Evolutionary conservation across 1,140 invertebrate genomes (phyloP), one percentile per base, ranked within the genome.

Genomic region (Drosophila rhopaloa): DNA sequence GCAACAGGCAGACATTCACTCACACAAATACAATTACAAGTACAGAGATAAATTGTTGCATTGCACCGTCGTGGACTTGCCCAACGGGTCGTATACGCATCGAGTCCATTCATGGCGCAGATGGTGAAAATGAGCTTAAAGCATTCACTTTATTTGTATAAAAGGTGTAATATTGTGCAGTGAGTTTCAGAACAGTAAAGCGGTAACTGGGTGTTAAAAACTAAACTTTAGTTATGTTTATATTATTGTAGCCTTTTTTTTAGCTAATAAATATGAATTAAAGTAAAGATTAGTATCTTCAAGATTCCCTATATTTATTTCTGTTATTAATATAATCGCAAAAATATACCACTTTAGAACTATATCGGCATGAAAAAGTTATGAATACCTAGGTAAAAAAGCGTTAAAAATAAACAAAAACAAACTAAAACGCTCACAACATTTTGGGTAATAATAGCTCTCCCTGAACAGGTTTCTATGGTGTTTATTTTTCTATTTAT

Each of bases 1-100:
- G 76, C 79, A 82, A 79, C 80, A 78, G 63, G 75, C 71, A 80
- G 35, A 46, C 46, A 72, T 32, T 56, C 56, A 54, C 55, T 35
- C 51, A 58, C 27, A 29, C 44, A 54, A 4, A 51, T 44, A 29
- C 32, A 46, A 32, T 14, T 1, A 41, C 40, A 41, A 48, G 24
- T 57, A 41, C 14, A 29, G 1, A 32, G 16, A 38, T 10, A 67
- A 40, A 41, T 56, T 41, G 53, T 53, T 59, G 53, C 76, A 79
- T 9, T 62, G 70, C 41, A 40, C 38, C 19, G 66, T 54, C 32
- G 65, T 54, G n/a, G 24, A 48, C 47, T 40, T 56, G 76, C 50
- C 56, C 60, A 71, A 71, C 76, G 80, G 79, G 75, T 70, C 78
- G 79, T 73, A 81, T 81, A 71, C 63, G 80, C 62, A 63, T 56